These are phyloP conservation scores for Hyalella azteca DNA, from an alignment of 2,888 invertebrate genomes.

Conservation along the genomic window DNA sequence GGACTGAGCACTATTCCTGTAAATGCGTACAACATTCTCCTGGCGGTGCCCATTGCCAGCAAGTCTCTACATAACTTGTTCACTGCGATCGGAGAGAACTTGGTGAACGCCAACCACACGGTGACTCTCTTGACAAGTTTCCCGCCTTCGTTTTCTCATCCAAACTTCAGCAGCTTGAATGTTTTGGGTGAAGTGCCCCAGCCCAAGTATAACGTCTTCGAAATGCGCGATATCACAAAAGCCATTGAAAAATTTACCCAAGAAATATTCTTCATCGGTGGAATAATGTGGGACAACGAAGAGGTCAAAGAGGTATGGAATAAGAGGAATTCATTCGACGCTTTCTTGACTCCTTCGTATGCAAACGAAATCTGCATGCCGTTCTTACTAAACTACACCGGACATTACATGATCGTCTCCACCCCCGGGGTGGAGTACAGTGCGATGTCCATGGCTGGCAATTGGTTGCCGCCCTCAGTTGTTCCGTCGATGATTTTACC, in stretches of 20 bases:
- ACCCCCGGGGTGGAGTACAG: slow-evolving; percentile 40
- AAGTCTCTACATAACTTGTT: neutral
- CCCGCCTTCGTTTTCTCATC: neutral
- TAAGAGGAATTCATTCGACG: slow-evolving; percentile 38
- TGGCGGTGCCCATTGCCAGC: neutral
- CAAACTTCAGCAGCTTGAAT: neutral
- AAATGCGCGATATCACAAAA: neutral
- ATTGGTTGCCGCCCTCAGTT: slow-evolving; percentile 41
- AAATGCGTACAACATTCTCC: slow-evolving; percentile 22
- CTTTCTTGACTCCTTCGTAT: slow-evolving; percentile 39
- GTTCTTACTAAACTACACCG: slow-evolving; percentile 42
- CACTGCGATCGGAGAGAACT: neutral
- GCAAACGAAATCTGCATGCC: slow-evolving; percentile 42
- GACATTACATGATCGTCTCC: slow-evolving; percentile 36
- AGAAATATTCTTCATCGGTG: neutral
- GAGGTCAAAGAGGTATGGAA: slow-evolving; percentile 40
- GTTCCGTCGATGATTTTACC: neutral
- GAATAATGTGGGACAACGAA: slow-evolving; percentile 39
- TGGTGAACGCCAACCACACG: neutral
- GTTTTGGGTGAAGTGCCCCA: neutral
- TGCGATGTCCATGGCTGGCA: slow-evolving; percentile 8
- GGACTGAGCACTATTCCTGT: too few relatives aligned
- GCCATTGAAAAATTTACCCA: neutral
- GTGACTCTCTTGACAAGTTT: neutral
- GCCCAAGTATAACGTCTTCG: neutral